These are phyloP conservation scores for Philereme transversata DNA, from an alignment of 2,888 invertebrate genomes.

Conservation along the genomic window DNA sequence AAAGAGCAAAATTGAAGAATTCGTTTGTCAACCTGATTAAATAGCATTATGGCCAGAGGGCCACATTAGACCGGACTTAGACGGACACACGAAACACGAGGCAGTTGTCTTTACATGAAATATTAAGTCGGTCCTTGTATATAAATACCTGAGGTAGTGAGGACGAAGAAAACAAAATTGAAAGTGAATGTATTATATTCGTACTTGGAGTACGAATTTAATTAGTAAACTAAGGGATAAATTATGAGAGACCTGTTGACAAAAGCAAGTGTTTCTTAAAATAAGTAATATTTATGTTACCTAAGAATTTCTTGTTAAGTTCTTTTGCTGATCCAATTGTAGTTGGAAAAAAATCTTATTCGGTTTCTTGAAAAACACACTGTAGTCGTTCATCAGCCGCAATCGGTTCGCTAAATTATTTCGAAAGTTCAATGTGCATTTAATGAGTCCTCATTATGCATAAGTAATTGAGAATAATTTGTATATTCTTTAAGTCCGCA, in stretches of 20 bases:
- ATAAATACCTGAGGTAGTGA: no score
- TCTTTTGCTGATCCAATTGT: no score
- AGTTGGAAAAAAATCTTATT: background rate
- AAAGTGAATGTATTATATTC: no score
- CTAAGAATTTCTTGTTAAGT: no score
- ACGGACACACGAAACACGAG: background rate
- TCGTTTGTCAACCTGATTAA: conserved; percentile 21
- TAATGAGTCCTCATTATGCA: conserved; percentile 52
- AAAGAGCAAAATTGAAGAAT: conserved; percentile 34
- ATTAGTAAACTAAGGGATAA: no score
- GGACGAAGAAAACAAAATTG: no score
- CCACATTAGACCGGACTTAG: conserved; percentile 31
- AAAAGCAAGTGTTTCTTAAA: no score
- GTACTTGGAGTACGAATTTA: no score
- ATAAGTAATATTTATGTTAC: no score
- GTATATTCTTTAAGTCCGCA: conserved; percentile 46
- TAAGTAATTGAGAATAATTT: conserved; percentile 48
- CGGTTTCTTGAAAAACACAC: background rate
- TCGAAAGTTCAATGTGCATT: conserved; percentile 55
- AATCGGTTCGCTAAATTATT: conserved; percentile 38
- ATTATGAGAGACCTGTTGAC: no score
- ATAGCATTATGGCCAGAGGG: conserved; percentile 35
- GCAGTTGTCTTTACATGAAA: conserved; percentile 36
- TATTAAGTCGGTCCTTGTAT: conserved; percentile 17
- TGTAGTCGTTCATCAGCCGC: conserved; percentile 31